Conservation (phyloP, 2,113 vertebrate species). For the Gobio gobio region DNA sequence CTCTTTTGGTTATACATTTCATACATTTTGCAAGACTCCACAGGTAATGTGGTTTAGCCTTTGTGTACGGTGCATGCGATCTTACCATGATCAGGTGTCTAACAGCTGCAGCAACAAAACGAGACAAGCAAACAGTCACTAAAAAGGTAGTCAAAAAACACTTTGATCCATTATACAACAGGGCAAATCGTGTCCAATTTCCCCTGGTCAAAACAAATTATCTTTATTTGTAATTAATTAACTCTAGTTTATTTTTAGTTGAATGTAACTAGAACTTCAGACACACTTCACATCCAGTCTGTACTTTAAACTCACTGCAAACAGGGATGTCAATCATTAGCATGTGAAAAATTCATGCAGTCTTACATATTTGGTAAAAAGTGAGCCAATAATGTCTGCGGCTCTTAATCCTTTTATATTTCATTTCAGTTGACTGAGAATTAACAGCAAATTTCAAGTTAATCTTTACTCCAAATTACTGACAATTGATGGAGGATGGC, state of each 20-base stretch:
- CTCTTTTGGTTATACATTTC: slow-evolving; percentile 17
- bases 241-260: neutral
- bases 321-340: slow-evolving; percentile 39
- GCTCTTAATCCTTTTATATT: slow-evolving; percentile 22
- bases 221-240: slow-evolving; percentile 16
- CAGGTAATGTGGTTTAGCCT: slow-evolving; percentile 51
- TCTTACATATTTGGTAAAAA: slow-evolving; percentile 37
- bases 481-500: neutral
- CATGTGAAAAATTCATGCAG: slow-evolving; percentile 37
- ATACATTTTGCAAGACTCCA: slow-evolving; percentile 50
- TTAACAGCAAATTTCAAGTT: slow-evolving; percentile 19
- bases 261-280: slow-evolving; percentile 15
- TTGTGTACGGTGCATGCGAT: slow-evolving; percentile 52
- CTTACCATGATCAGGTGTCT: slow-evolving; percentile 82
- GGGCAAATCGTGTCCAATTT: slow-evolving; percentile 46
- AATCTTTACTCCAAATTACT: slow-evolving; percentile 26
- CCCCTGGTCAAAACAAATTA: neutral
- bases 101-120: slow-evolving; percentile 85
- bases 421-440: slow-evolving; percentile 39
- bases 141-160: slow-evolving; percentile 72
- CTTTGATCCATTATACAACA: slow-evolving; percentile 57
- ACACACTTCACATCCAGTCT: slow-evolving; percentile 31
- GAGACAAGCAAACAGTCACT: slow-evolving; percentile 85
- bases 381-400: slow-evolving; percentile 18
- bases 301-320: slow-evolving; percentile 31